phyloP scores from a whole-genome alignment of 2,888 invertebrate genomes.

The Norana najaformis region DNA sequence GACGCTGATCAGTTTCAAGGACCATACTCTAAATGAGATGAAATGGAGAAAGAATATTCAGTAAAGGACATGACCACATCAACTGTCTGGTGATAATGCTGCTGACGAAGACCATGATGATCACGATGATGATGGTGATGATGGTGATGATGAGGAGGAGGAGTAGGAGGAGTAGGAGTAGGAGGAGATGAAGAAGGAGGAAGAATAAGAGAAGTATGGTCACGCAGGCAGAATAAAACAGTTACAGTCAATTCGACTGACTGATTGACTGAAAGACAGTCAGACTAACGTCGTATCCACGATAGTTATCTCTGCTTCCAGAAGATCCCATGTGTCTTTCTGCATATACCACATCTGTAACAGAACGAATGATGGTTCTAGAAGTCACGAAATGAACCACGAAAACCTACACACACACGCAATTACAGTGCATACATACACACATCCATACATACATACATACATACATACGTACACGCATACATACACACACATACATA shows the following conservation, averaged over 20 bases:
- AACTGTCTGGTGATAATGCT: background rate
- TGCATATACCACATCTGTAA: conserved; percentile 87
- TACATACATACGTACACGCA: no score
- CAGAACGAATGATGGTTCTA: background rate
- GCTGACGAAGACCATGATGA: background rate
- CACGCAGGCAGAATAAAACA: no score
- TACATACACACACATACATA: background rate
- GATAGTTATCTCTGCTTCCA: conserved; percentile 83
- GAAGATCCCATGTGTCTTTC: conserved; percentile 94
- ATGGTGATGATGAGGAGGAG: background rate
- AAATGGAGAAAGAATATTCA: no score
- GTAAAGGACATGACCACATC: no score
- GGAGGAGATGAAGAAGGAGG: background rate
- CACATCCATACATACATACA: no score
- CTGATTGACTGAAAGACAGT: background rate
- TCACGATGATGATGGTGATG: background rate
- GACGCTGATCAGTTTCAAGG: no score
- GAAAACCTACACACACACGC: no score
- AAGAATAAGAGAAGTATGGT: no score
- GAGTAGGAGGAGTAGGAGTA: background rate
- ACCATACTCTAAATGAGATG: no score
- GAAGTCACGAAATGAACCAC: no score
- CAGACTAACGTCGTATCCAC: conserved; percentile 78
- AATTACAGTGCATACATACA: no score
- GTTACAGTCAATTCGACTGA: background rate